These are phyloP conservation scores for Petrocephalus microphthalmus DNA, from an alignment of 2,113 vertebrate genomes.

Conservation along the genomic window DNA sequence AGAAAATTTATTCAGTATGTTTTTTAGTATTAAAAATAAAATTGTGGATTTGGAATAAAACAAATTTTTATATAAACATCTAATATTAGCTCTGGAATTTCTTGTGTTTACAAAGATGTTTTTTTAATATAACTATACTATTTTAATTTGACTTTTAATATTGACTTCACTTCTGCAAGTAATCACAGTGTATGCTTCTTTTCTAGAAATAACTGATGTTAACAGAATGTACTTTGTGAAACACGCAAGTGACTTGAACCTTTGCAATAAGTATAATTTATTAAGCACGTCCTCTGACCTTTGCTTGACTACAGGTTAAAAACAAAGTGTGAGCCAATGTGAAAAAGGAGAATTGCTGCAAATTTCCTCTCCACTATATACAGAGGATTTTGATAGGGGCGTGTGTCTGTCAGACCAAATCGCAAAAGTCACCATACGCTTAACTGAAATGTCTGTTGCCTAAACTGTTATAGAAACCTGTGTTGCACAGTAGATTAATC, in stretches of 20 bases:
- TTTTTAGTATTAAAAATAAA: slow-evolving; percentile 63
- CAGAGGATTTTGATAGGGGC: not conserved
- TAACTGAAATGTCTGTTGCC: slow-evolving; percentile 17
- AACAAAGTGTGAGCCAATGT: slow-evolving; percentile 1
- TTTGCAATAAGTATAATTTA: slow-evolving; percentile 26
- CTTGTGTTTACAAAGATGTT: slow-evolving; percentile 25
- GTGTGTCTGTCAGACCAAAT: not conserved
- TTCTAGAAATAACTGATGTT: slow-evolving; percentile 14
- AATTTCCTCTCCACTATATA: slow-evolving; percentile 2
- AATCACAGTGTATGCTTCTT: not conserved
- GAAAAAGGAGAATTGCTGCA: not conserved
- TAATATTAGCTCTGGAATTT: slow-evolving; percentile 56
- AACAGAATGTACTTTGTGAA: slow-evolving; percentile 21
- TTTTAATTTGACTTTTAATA: slow-evolving; percentile 12
- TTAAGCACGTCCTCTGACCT: slow-evolving; percentile 13
- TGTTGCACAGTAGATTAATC: slow-evolving; percentile 20
- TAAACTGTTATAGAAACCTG: slow-evolving; percentile 23
- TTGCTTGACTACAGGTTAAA: not conserved
- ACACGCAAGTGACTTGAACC: slow-evolving; percentile 26
- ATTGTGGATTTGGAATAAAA: slow-evolving; percentile 47
- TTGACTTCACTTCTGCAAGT: slow-evolving; percentile 14
- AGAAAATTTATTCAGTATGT: slow-evolving; percentile 90
- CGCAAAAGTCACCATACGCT: slow-evolving; percentile 17
- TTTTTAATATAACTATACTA: not conserved
- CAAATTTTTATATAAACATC: slow-evolving; percentile 49